Evolutionary conservation across 2,888 invertebrate species (phyloP).

Genomic region (Ptilodon capucinus): DNA sequence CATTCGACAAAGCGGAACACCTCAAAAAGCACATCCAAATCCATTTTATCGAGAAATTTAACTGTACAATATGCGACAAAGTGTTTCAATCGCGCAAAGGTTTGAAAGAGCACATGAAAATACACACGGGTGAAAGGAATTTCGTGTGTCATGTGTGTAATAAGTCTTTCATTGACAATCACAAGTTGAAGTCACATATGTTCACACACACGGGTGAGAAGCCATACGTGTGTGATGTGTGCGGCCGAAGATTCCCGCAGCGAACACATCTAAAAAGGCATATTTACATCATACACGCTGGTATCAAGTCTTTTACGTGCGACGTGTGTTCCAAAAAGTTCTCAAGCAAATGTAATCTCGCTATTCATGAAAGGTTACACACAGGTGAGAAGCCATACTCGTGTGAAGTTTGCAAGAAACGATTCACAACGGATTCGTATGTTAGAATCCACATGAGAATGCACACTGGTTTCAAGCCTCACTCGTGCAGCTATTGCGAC

Average conservation of each 20-base stretch:
- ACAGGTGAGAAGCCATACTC: constrained; percentile 65
- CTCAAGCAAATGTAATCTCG: constrained; percentile 68
- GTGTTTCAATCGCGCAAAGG: constrained; percentile 66
- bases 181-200: constrained; percentile 69
- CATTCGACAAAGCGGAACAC: constrained; percentile 51
- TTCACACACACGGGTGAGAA: constrained; percentile 67
- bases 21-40: constrained; percentile 59
- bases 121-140: constrained; percentile 63
- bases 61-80: constrained; percentile 58
- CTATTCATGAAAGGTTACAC: constrained; percentile 67
- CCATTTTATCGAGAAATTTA: constrained; percentile 61
- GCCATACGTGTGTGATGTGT: constrained; percentile 68
- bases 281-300: constrained; percentile 67
- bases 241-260: constrained; percentile 65
- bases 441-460: constrained; percentile 72
- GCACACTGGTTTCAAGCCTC: constrained; percentile 69
- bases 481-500: constrained; percentile 61
- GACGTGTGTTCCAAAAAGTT: constrained; percentile 66
- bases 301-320: constrained; percentile 61
- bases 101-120: constrained; percentile 67
- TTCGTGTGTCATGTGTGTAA: constrained; percentile 57
- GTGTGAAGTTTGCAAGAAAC: constrained; percentile 68
- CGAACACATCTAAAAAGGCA: constrained; percentile 69
- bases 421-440: constrained; percentile 69
- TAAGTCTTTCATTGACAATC: constrained; percentile 65